These are phyloP conservation scores for Zelostemma sp. DNA, from an alignment of 1,140 invertebrate species.

Conservation along the genomic window DNA sequence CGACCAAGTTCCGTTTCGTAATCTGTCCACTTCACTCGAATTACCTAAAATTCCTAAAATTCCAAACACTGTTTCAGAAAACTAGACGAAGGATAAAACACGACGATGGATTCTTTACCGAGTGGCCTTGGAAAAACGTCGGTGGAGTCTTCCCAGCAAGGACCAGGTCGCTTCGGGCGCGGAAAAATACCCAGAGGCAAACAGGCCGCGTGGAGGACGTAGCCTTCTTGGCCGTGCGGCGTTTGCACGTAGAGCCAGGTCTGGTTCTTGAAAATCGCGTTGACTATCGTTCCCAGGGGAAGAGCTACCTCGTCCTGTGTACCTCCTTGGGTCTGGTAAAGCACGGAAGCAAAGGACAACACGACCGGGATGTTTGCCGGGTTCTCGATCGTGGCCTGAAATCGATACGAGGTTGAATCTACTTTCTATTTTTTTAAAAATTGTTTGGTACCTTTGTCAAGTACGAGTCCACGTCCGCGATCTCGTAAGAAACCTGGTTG, in stretches of 20 bases:
- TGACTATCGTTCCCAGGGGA: slow-evolving; percentile 85
- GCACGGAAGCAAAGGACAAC: slow-evolving; percentile 78
- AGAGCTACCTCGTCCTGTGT: slow-evolving; percentile 78
- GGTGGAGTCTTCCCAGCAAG: slow-evolving; percentile 83
- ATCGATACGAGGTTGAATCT: too few relatives aligned
- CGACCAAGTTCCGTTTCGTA: slow-evolving; percentile 65
- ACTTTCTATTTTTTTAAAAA: slow-evolving; percentile 7
- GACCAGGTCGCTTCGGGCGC: slow-evolving; percentile 68
- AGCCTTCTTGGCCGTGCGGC: slow-evolving; percentile 82
- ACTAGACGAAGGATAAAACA: too few relatives aligned
- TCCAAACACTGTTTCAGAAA: too few relatives aligned
- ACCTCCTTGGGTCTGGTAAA: slow-evolving; percentile 81
- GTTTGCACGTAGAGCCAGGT: slow-evolving; percentile 87
- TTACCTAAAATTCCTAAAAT: slow-evolving; percentile 70
- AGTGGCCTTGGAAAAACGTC: slow-evolving; percentile 81
- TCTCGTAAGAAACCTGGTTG: slow-evolving; percentile 78
- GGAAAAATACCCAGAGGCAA: slow-evolving; percentile 80
- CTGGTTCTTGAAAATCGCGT: slow-evolving; percentile 86
- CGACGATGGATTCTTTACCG: too few relatives aligned
- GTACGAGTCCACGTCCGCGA: slow-evolving; percentile 80
- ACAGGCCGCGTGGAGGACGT: slow-evolving; percentile 81
- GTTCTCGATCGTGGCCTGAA: slow-evolving; percentile 77
- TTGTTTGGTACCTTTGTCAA: slow-evolving; percentile 73
- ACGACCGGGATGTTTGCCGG: slow-evolving; percentile 87
- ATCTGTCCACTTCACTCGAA: slow-evolving; percentile 80